Percentiles rank a stretch among this genome's conserved stretches.
These are phyloP conservation scores for Vulpes ferrilata DNA, from an alignment of 2,113 vertebrate genomes.

Conservation along the genomic window DNA sequence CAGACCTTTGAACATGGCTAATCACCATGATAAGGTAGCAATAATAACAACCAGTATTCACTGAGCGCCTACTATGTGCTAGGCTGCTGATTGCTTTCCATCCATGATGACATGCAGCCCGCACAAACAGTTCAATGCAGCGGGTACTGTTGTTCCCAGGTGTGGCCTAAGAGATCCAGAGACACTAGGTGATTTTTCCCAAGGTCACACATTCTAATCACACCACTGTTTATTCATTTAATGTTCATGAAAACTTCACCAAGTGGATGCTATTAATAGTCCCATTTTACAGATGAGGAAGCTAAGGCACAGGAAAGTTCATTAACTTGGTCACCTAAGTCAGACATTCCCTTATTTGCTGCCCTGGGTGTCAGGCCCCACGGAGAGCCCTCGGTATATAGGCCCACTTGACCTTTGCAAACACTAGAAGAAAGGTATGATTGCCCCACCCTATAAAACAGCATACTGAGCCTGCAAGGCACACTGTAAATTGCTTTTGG, in stretches of 20 bases:
- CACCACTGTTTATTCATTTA: background rate
- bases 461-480: background rate
- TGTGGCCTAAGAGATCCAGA: background rate
- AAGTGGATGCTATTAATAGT: background rate
- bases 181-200: background rate
- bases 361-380: background rate
- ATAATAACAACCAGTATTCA: background rate
- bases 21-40: background rate
- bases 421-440: background rate
- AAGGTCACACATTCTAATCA: background rate
- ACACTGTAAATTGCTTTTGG: background rate
- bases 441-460: background rate
- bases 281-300: constrained; percentile 1
- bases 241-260: background rate
- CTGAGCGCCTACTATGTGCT: no score
- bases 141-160: no score
- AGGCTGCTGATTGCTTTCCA: background rate
- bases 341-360: background rate
- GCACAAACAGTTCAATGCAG: background rate
- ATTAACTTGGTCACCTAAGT: no score
- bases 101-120: no score
- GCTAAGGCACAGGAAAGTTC: background rate
- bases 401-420: background rate
- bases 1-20: background rate
- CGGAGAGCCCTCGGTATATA: rapidly evolving